Evolutionary conservation across 2,113 vertebrate genomes (phyloP), one percentile per base, ranked within the genome.

Genomic region (Microcebus lehilahytsara): DNA sequence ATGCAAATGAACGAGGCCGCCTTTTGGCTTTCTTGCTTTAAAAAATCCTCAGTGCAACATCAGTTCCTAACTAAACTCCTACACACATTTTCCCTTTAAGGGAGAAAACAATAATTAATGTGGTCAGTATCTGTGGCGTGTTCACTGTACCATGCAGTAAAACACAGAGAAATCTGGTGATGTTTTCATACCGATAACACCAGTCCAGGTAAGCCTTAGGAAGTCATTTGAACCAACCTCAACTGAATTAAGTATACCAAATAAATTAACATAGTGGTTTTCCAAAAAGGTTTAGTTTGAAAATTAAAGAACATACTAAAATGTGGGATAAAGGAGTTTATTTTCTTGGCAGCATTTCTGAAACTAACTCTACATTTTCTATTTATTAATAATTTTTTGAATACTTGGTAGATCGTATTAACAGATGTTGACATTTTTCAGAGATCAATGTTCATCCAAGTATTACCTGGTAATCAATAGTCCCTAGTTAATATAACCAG

Each of bases 301-400:
- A 85, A 93, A 85, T 90, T 87, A 95, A 97, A 75, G 40, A 66
- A 91, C 77, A 91, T 78, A 23, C n/a, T 89, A 60, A 90, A 69
- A 46, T 51, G 3, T 51, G 37, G 85, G 22, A 37, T 37, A 81
- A 89, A 71, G 3, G 25, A 77, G 8, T 80, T 17, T 13, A 4
- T 89, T 40, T 53, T 83, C n/a, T 96, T 53, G 60, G 64, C 1
- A 13, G 7, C 19, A 79, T 93, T 72, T 92, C 60, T 34, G 67
- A 78, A 46, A 46, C n/a, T 67, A 51, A 46, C 9, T 1, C 14
- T 51, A 46, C 2, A 30, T 78, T 86, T 94, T 62, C 69, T 85
- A 81, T 49, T 49, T 25, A 5, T 40, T 69, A 80, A 84, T 72
- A 46, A 13, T 40, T 56, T 84, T 95, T 85, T 71, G 3, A 89